Evolutionary conservation across 2,113 vertebrate species (phyloP), one percentile per base, ranked within the genome.

Genomic region (Caracal caracal): DNA sequence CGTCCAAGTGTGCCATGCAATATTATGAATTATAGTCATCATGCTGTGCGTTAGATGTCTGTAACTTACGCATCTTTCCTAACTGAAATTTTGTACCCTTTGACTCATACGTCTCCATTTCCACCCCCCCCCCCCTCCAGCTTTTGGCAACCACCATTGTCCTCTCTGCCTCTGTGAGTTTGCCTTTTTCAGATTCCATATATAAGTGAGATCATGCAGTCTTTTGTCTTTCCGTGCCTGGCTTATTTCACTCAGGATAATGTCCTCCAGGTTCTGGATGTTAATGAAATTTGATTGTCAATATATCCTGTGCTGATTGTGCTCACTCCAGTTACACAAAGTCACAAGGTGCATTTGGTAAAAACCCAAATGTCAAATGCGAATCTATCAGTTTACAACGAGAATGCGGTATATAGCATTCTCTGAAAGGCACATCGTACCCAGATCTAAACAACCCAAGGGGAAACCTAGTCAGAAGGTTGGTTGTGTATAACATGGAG

Each of bases 281-380:
- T 86, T 53, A 75, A 51, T 12, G 13, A 76, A 90, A 53, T 93
- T 79, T 92, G n/a, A 71, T 79, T 75, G 53, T 28, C 35, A 43
- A 0, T 68, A 11, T 87, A 68, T 73, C n/a, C 24, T 75, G 15
- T 75, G 19, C 47, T 40, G 20, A 85, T 65, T 26, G 2, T 82
- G 56, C 37, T 85, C 66, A 95, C 10, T 82, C 53, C 81, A 80
- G 49, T 86, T 80, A 85, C 81, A 71, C 37, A 94, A 37, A 88
- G n/a, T 22, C 40, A 30, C 37, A 71, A 78, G 11, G 56, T 75
- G 1, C 16, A 49, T 12, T 68, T 70, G 10, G 6, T 37, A 56
- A 75, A 53, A 70, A 33, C 12, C 37, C 19, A 30, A 30, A 37
- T 28, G 76, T 35, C 33, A 63, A 53, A 33, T 30, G 71, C 17